Conservation (phyloP, 2,113 vertebrate species). For the Cyanocitta stelleri region DNA sequence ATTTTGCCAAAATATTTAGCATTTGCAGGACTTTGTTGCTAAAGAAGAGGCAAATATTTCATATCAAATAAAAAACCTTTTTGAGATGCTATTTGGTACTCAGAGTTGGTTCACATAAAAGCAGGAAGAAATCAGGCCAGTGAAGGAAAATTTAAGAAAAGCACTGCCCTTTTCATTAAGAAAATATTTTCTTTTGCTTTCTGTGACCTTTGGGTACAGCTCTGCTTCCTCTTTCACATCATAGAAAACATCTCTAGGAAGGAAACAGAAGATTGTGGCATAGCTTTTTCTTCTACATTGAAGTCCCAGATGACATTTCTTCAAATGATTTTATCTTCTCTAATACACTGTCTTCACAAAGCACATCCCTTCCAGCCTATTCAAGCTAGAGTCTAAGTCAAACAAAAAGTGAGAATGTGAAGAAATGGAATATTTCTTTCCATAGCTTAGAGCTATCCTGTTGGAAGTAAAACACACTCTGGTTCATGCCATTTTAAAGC, state of each 20-base stretch:
- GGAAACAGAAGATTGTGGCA: not conserved
- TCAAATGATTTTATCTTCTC: not conserved
- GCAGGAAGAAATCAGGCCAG: not conserved
- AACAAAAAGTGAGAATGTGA: not conserved
- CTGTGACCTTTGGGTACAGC: not conserved
- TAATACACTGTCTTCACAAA: not conserved
- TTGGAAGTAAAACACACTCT: not conserved
- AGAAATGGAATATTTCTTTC: not conserved
- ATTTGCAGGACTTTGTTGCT: not conserved
- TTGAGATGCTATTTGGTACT: not conserved
- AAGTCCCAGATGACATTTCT: not conserved
- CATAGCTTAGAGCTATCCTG: not conserved
- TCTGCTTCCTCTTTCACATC: not conserved
- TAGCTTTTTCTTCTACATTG: not conserved
- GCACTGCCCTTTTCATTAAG: not conserved
- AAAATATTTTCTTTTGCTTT: constrained; percentile 2
- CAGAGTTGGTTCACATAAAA: not conserved
- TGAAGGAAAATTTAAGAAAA: not conserved
- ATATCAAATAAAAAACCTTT: not conserved
- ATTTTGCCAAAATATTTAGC: not conserved
- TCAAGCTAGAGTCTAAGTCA: not conserved
- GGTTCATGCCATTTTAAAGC: not conserved
- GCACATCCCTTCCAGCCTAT: not conserved
- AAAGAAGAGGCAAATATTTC: not conserved
- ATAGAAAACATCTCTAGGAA: not conserved